phyloP scores from a whole-genome alignment of 2,888 invertebrate species.

The Trilocha varians region DNA sequence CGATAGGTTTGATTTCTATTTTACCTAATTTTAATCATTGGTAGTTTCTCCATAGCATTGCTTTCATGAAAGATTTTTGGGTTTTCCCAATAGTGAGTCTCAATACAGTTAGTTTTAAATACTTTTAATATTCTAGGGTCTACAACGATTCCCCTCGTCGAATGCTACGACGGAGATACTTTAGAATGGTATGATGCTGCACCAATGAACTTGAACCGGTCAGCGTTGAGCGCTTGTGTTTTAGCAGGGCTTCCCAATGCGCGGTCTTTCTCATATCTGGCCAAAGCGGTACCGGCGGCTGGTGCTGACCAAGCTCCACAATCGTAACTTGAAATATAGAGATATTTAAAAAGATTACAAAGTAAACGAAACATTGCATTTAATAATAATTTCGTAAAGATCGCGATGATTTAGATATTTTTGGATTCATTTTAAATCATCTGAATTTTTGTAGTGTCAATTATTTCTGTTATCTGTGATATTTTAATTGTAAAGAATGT shows the following conservation, averaged over 20 bases:
- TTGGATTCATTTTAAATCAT: conserved; percentile 13
- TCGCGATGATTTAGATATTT: conserved; percentile 13
- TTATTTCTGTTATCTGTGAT: conserved; percentile 38
- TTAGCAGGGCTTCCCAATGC: conserved; percentile 80
- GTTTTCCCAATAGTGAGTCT: too few relatives aligned
- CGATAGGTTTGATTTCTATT: too few relatives aligned
- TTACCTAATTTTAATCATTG: too few relatives aligned
- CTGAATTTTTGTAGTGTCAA: conserved; percentile 13
- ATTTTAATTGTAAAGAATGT: conserved; percentile 55
- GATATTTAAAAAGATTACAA: too few relatives aligned
- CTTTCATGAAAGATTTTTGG: too few relatives aligned
- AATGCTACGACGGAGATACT: conserved; percentile 80
- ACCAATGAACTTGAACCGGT: conserved; percentile 86
- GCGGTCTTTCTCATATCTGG: conserved; percentile 76
- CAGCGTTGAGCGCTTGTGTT: conserved; percentile 86
- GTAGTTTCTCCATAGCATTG: too few relatives aligned
- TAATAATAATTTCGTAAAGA: conserved; percentile 7
- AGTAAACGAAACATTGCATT: too few relatives aligned
- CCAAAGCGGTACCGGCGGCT: conserved; percentile 63
- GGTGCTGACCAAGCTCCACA: conserved; percentile 61
- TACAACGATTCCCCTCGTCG: conserved; percentile 82
- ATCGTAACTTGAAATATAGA: conserved; percentile 21
- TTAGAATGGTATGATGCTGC: conserved; percentile 80
- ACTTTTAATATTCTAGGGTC: conserved; percentile 74
- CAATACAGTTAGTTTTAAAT: too few relatives aligned